These are phyloP conservation scores for Chaetophractus vellerosus DNA, from an alignment of 2,797 vertebrate genomes.

Conservation along the genomic window DNA sequence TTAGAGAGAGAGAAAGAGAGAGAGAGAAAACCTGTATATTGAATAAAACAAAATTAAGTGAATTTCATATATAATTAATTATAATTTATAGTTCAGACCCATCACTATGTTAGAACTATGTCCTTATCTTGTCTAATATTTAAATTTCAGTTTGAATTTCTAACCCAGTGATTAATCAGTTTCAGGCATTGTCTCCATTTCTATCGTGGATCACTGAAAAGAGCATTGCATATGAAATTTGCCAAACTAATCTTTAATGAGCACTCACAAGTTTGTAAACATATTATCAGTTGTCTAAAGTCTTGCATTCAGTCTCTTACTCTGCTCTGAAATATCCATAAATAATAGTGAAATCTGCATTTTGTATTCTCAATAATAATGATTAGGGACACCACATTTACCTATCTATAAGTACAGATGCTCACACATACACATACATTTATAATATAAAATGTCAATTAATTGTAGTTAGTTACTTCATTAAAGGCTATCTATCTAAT, in stretches of 20 bases:
- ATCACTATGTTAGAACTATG: background rate
- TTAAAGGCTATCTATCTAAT: background rate
- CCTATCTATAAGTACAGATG: background rate
- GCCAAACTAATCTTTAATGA: background rate
- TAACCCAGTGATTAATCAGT: background rate
- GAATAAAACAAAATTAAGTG: background rate
- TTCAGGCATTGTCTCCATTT: background rate
- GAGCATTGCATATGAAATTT: background rate
- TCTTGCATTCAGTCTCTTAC: background rate
- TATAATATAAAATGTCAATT: conserved; percentile 4
- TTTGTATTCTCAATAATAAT: background rate
- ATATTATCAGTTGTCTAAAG: background rate
- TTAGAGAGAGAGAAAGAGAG: too few relatives aligned
- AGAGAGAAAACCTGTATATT: background rate
- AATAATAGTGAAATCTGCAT: background rate
- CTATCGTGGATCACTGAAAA: background rate
- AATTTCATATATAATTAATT: background rate
- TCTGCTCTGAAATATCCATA: background rate
- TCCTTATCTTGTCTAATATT: background rate
- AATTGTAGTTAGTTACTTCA: background rate
- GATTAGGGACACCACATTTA: background rate
- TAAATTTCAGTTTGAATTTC: background rate
- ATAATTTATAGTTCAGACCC: background rate
- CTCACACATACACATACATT: background rate
- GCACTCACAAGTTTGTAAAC: background rate